phyloP scores from a whole-genome alignment of 2,888 invertebrate species.

The Agrotis puta region DNA sequence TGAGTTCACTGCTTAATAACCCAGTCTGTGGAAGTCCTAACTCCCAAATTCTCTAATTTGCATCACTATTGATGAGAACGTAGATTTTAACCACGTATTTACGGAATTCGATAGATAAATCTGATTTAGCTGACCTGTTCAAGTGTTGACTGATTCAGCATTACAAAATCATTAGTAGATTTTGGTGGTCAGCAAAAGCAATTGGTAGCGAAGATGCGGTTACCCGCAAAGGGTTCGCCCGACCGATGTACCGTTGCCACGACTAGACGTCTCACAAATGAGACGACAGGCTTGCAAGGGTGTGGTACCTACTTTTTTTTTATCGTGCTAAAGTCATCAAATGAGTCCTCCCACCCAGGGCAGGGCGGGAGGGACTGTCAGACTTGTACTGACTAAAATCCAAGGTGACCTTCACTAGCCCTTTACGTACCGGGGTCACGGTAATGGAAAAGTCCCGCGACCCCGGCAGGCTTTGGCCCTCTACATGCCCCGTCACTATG shows the following conservation, averaged over 20 bases:
- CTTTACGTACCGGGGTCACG: too few species aligned
- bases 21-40: not conserved
- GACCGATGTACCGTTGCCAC: slow-evolving; percentile 36
- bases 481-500: too few species aligned
- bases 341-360: too few species aligned
- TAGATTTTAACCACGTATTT: not conserved
- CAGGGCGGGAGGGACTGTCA: too few species aligned
- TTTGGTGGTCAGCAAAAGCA: slow-evolving; percentile 31
- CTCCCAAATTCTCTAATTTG: slow-evolving; percentile 1
- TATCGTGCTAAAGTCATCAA: too few species aligned
- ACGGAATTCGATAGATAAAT: not conserved
- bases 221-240: slow-evolving; percentile 41
- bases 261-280: slow-evolving; percentile 26
- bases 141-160: not conserved
- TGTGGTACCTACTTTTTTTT: too few species aligned
- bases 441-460: too few species aligned
- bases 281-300: slow-evolving; percentile 4
- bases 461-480: too few species aligned
- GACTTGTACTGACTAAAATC: too few species aligned
- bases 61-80: not conserved
- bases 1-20: not conserved
- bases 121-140: not conserved
- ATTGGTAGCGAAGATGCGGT: slow-evolving; percentile 13
- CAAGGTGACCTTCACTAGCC: too few species aligned
- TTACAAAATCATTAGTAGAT: not conserved